Percentiles rank a stretch among this genome's conserved stretches.
These are phyloP conservation scores for Semotilus atromaculatus DNA, from an alignment of 2,797 vertebrate species.

Conservation along the genomic window DNA sequence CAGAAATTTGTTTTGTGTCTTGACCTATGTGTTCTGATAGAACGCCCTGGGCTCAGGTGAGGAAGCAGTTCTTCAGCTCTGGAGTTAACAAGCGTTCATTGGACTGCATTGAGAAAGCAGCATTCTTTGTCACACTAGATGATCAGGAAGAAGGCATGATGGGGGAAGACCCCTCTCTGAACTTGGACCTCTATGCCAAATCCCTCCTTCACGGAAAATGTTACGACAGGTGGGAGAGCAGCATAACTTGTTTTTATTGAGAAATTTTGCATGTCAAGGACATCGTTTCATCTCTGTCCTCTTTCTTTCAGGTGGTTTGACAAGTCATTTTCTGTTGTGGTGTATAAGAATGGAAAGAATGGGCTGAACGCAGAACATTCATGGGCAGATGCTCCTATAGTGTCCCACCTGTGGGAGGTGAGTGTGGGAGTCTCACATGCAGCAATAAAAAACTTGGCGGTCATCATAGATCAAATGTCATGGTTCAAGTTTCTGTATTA, in stretches of 20 bases:
- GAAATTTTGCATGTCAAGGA: background rate
- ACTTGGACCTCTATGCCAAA: constrained; percentile 86
- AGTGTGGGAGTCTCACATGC: background rate
- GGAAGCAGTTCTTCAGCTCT: constrained; percentile 67
- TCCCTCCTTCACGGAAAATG: constrained; percentile 86
- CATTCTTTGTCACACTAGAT: constrained; percentile 88
- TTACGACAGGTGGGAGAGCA: constrained; percentile 81
- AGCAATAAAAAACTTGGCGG: too few relatives aligned
- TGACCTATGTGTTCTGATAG: constrained; percentile 58
- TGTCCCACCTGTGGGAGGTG: constrained; percentile 90
- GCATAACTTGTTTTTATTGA: background rate
- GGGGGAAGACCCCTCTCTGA: constrained; percentile 76
- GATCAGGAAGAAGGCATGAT: constrained; percentile 83
- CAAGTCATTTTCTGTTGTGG: constrained; percentile 85
- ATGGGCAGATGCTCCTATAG: constrained; percentile 87
- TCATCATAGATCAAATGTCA: background rate
- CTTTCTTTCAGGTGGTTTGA: constrained; percentile 78
- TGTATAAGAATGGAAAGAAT: constrained; percentile 88
- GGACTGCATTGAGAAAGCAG: constrained; percentile 81
- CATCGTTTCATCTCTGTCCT: background rate
- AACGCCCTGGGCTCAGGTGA: constrained; percentile 74
- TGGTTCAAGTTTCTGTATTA: background rate
- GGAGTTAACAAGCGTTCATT: constrained; percentile 68
- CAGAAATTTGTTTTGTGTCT: background rate
- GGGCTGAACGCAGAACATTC: constrained; percentile 90